Percentiles rank a stretch among this genome's conserved stretches.
Evolutionary conservation across 1,140 invertebrate species (phyloP).

Genomic region (Drosophila sulfurigaster): DNA sequence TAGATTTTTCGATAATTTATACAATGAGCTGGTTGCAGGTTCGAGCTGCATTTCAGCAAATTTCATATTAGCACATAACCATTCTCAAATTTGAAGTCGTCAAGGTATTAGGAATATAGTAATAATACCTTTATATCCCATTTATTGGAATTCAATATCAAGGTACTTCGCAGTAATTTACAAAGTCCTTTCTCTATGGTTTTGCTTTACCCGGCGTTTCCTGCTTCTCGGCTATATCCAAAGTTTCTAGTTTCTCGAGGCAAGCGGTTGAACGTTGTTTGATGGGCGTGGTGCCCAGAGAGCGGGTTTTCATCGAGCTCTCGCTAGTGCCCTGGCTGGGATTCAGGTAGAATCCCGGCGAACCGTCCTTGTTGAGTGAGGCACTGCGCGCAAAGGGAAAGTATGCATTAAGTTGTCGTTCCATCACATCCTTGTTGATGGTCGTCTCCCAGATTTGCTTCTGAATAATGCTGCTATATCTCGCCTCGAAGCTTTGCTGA

Average conservation of each 20-base stretch:
- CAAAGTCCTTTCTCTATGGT: background rate
- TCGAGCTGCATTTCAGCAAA: no score
- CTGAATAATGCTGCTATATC: conserved; percentile 77
- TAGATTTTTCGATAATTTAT: no score
- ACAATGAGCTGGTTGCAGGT: no score
- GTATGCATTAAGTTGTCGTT: conserved; percentile 75
- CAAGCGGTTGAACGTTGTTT: conserved; percentile 39
- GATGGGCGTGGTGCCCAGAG: conserved; percentile 60
- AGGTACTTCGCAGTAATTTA: background rate
- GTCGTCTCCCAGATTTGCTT: conserved; percentile 80
- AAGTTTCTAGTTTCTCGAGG: conserved; percentile 61
- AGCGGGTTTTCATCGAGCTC: conserved; percentile 38
- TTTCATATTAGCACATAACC: no score
- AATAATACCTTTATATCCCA: background rate
- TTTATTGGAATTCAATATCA: background rate
- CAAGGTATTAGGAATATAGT: no score
- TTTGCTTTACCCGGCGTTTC: background rate
- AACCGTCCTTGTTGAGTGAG: conserved; percentile 60
- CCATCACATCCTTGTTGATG: conserved; percentile 77
- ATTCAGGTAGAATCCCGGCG: conserved; percentile 31
- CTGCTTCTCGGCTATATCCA: conserved; percentile 58
- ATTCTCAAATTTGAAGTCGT: no score
- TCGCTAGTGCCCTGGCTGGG: conserved; percentile 11
- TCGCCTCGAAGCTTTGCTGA: conserved; percentile 77
- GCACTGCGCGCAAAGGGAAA: conserved; percentile 72